Evolutionary conservation across 2,888 invertebrate genomes (phyloP), one percentile per base, ranked within the genome.

Genomic region (Patella depressa): DNA sequence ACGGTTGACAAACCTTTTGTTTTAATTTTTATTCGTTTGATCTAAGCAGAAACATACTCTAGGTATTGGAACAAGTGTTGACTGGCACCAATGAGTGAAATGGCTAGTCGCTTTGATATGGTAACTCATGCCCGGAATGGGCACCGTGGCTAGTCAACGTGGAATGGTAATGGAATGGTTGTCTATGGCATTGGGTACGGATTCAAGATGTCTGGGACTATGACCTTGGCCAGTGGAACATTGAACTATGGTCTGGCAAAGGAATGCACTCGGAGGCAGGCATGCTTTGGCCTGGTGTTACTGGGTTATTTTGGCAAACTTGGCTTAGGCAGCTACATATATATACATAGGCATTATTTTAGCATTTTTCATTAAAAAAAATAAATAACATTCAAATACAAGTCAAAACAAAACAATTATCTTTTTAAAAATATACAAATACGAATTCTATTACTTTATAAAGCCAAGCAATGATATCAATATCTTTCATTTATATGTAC

Each of bases 281-380:
- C 65, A 65, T 65, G 65, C 65, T 65, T 65, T 65, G 24, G 24
- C 65, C 65, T 65, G 65, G 65, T 24, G 65, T 19, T 24, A 65
- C 65, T 65, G 65, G 65, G 65, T 65, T 65, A 65, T 65, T 45
- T 65, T 65, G 65, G 65, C 65, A 65, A 65, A 24, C 65, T 24
- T 65, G 65, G 65, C 65, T 24, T 24, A 65, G 65, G 65, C 24
- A 65, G 65, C 65, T 65, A 65, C 65, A 65, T 65, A 45, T 65
- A 65, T 19, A 65, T 9, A 65, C 65, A 65, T 24, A 65, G 65
- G 24, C 14, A 65, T 24, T 65, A 24, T 65, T 19, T 24, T 24
- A 65, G 65, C 45, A 45, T 45, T 45, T 45, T 45, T 45, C 45
- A 45, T 65, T 9, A 65, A 24, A 19, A 65, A 65, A 24, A 19